Evolutionary conservation across 2,888 invertebrate species (phyloP).

Genomic region (Platycheirus albimanus): DNA sequence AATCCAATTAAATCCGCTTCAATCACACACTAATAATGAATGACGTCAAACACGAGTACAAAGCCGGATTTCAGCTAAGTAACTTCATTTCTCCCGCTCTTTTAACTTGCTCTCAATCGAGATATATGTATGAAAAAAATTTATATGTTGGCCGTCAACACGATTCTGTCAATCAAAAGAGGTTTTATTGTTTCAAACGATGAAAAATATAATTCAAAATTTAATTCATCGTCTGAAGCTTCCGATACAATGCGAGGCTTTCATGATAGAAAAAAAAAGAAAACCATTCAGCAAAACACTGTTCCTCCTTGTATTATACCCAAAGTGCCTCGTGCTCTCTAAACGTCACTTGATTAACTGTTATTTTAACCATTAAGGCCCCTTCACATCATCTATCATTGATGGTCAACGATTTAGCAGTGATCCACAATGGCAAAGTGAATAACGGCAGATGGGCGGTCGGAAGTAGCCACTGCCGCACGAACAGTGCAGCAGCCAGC

Average conservation of each 20-base stretch:
- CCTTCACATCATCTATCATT: conserved; percentile 40
- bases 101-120: conserved; percentile 4
- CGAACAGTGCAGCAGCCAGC: too few relatives aligned
- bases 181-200: conserved; percentile 18
- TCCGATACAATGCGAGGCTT: conserved; percentile 34
- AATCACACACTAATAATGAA: conserved; percentile 41
- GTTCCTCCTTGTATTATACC: conserved; percentile 54
- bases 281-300: conserved; percentile 9
- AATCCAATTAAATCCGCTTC: conserved; percentile 66
- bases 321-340: conserved; percentile 45
- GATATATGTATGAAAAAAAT: conserved; percentile 18
- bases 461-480: conserved; percentile 25
- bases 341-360: conserved; percentile 39
- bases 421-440: conserved; percentile 1
- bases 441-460: conserved; percentile 31
- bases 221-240: conserved; percentile 2
- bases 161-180: conserved; percentile 62
- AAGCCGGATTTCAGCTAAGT: conserved; percentile 56
- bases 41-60: conserved; percentile 61
- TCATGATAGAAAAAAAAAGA: too few relatives aligned
- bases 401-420: conserved; percentile 57
- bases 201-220: neutral
- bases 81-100: conserved; percentile 20
- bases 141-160: conserved; percentile 55
- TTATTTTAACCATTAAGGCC: conserved; percentile 41